These are phyloP conservation scores for Acanthosepion pharaonis DNA, from an alignment of 2,888 invertebrate genomes.

Conservation along the genomic window DNA sequence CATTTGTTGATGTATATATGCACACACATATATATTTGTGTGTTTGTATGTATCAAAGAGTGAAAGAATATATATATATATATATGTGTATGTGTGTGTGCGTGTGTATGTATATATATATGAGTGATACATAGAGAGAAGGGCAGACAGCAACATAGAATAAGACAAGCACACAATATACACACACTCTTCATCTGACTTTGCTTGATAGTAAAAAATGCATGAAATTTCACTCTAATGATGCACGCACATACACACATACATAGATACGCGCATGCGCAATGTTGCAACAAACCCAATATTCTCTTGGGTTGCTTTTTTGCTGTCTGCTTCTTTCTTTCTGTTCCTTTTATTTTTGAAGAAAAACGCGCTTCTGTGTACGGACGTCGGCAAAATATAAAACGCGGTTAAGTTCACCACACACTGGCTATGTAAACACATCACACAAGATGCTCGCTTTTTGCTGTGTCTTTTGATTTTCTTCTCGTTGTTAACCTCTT, in stretches of 20 bases:
- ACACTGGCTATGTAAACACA: neutral
- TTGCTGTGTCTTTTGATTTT: neutral
- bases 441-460: neutral
- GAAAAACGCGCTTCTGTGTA: neutral
- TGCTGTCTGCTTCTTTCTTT: neutral
- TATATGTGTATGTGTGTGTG: neutral
- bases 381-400: neutral
- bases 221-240: neutral
- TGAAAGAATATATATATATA: neutral
- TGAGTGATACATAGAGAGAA: neutral
- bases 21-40: neutral
- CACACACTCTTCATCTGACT: too few relatives aligned
- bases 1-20: neutral
- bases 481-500: neutral
- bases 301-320: neutral
- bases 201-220: too few relatives aligned
- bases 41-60: neutral
- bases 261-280: neutral
- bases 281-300: neutral
- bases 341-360: neutral
- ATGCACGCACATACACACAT: neutral
- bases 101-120: neutral
- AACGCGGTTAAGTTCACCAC: neutral
- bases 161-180: neutral
- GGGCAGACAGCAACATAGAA: neutral